These are phyloP conservation scores for Phalera bucephala DNA, from an alignment of 2,888 invertebrate species.

Conservation along the genomic window DNA sequence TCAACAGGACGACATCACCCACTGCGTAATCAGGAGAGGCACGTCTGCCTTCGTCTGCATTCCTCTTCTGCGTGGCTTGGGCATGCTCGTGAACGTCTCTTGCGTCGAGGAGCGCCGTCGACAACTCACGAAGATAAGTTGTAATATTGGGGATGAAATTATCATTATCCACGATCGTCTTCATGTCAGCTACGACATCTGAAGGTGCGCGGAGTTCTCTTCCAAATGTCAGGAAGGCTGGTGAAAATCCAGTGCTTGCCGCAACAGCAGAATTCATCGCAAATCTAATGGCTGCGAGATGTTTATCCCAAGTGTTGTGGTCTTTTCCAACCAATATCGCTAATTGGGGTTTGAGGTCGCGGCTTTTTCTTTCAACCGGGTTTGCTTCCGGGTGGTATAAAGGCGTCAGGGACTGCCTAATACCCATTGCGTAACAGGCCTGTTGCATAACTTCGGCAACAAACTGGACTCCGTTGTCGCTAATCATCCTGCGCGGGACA, in stretches of 20 bases:
- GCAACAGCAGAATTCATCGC: conserved; percentile 4
- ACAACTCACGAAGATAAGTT: background rate
- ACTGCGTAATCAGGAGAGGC: conserved; percentile 1
- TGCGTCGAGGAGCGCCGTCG: background rate
- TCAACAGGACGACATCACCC: conserved; percentile 4
- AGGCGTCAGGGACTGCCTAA: too few relatives aligned
- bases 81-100: background rate
- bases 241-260: background rate
- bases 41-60: conserved; percentile 5
- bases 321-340: conserved; percentile 1
- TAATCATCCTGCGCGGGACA: conserved; percentile 5
- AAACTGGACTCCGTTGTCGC: too few relatives aligned
- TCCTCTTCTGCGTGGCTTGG: conserved; percentile 3
- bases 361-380: conserved; percentile 10
- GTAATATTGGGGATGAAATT: background rate
- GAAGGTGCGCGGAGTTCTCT: conserved; percentile 1
- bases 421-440: too few relatives aligned
- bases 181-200: background rate
- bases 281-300: conserved; percentile 2
- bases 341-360: conserved; percentile 7
- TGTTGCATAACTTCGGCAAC: too few relatives aligned
- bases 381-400: conserved; percentile 9
- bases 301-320: background rate
- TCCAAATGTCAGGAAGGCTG: conserved; percentile 2
- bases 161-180: background rate